Base-by-base conservation (phyloP, 2,113 vertebrate species). In the Zapus hudsonius region DNA sequence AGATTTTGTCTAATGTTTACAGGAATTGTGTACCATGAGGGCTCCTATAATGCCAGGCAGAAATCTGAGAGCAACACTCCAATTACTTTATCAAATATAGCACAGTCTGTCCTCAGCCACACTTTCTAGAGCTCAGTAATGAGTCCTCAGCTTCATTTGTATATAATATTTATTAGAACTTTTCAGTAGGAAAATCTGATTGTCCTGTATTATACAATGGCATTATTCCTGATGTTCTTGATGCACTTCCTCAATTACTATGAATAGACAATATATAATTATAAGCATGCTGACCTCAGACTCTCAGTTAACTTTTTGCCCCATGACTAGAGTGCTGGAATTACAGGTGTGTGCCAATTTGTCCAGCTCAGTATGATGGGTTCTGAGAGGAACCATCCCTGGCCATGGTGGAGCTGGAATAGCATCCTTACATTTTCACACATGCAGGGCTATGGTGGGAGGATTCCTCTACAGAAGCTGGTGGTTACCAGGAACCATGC, bases 141-240 rank as follows among this genome's bases (percentile, higher is more conserved):
- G n/a, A n/a, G n/a, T n/a, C n/a, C 78, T 74, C 73, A 4, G 40
- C 38, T 61, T 67, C 20, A 9, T 52, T 85, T 69, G 31, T 64
- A 80, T 36, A 16, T 59, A 91, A 47, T 83, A 31, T 61, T 36
- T 57, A 29, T 22, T 86, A 79, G 47, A 89, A 78, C 19, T 52
- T 83, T 66, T 17, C 64, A 64, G 25, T 12, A 84, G 76, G 3
- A 36, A 61, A 80, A 80, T 7, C 44, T 73, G 22, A 73, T 25
- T 22, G 52, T 36, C 86, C n/a, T 85, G 31, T 78, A 33, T 33
- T 40, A 52, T 42, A 64, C 85, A 85, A 33, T 55, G 52, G 9
- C 55, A 67, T 84, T 86, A 11, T 82, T 91, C 67, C 90, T 90
- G 33, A 23, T 84, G 78, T 70, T 69, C 52, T 79, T 78, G 19